Base-by-base conservation (phyloP, 2,888 invertebrate species). In the Bugula neritina region DNA sequence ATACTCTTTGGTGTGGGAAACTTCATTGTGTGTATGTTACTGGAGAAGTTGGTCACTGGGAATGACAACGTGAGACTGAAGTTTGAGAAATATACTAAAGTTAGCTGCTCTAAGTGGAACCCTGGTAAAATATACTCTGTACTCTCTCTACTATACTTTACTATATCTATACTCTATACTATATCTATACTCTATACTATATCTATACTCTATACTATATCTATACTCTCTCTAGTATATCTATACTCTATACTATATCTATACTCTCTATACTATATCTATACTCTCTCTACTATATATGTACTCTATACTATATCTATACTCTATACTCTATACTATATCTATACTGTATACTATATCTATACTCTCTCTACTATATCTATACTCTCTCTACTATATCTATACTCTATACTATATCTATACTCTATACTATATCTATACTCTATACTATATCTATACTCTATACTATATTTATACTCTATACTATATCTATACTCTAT, bases 1-100 rank as follows among this genome's bases (percentile, higher is more conserved):
- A 74, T 90, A 0, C 87, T 86, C 0, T 77, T 89, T 27, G 89
- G 84, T 5, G 72, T 81, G 2, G 76, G 80, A 72, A 85, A 82
- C 85, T 87, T 86, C 81, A 82, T 80, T 78, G 86, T 76, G 5
- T 81, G 81, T 31, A 75, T 82, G 35, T 71, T 89, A n/a, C 76
- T 89, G 17, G 86, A 90, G 71, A 82, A 82, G 74, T 74, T 77
- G 73, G 54, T 57, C n/a, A 27, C 35, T 13, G 25, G 29, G 10
- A 71, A 54, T 72, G 29, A 58, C 3, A 23, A 2, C 21, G 21
- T 54, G 5, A 2, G 54, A 13, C 35, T 54, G 5, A 71, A 35
- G 23, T 13, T 23, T 34, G 35, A 52, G 23, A n/a, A 71, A 3
- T 5, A 25, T n/a, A 17, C n/a, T 71, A 71, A 31, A 21, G n/a